Conservation (phyloP, 2,797 vertebrate species). For the Danionella dracula region DNA sequence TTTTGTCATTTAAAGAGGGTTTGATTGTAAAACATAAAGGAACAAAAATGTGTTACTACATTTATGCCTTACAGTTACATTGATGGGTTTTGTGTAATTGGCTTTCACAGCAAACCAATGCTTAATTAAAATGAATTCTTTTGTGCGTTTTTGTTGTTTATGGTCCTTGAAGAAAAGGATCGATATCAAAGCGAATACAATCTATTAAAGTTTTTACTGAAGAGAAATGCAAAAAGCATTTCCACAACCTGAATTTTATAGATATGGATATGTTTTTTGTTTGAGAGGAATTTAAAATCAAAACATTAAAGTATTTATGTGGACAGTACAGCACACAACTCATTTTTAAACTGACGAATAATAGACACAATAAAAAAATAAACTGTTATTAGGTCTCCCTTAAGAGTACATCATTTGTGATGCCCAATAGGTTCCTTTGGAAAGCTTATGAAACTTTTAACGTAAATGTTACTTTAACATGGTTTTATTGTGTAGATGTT, state of each 20-base stretch:
- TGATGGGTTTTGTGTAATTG: conserved; percentile 49
- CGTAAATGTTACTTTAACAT: too few relatives aligned
- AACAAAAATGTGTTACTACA: background rate
- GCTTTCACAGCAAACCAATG: conserved; percentile 70
- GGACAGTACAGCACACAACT: too few relatives aligned
- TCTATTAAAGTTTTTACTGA: conserved; percentile 26
- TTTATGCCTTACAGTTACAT: conserved; percentile 4
- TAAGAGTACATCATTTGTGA: too few relatives aligned
- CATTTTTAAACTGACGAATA: too few relatives aligned
- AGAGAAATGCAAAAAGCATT: background rate
- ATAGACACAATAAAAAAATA: too few relatives aligned
- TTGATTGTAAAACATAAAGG: background rate
- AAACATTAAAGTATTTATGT: too few relatives aligned
- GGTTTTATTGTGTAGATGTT: too few relatives aligned
- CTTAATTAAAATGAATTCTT: conserved; percentile 73
- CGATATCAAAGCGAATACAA: conserved; percentile 60
- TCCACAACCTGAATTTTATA: background rate
- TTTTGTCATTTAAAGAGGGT: background rate
- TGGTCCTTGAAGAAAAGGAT: conserved; percentile 64
- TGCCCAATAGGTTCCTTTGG: too few relatives aligned
- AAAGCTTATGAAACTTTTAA: too few relatives aligned
- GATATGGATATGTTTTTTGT: too few relatives aligned
- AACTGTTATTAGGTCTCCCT: too few relatives aligned
- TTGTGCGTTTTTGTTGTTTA: conserved; percentile 61
- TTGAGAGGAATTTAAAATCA: too few relatives aligned